Conservation (phyloP, 2,113 vertebrate genomes). For the Oxyruncus cristatus region DNA sequence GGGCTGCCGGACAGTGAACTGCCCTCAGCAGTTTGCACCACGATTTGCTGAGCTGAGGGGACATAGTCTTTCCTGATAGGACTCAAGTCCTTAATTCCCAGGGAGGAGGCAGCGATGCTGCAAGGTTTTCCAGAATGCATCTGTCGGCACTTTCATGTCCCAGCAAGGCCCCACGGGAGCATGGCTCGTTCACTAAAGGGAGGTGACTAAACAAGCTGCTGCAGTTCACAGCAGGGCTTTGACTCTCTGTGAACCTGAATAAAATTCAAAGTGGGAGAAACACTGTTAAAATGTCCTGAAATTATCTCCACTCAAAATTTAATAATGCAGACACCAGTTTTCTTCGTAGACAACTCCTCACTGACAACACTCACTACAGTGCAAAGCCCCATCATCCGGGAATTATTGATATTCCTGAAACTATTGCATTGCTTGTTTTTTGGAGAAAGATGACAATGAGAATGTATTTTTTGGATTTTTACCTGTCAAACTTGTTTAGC, state of each 20-base stretch:
- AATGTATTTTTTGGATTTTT: background rate
- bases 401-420: background rate
- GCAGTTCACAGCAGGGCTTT: background rate
- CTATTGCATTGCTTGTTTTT: background rate
- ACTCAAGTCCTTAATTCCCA: background rate
- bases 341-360: background rate
- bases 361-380: background rate
- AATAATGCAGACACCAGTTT: background rate
- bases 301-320: background rate
- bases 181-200: background rate
- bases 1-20: background rate
- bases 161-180: background rate
- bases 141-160: conserved; percentile 7
- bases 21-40: background rate
- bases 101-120: background rate
- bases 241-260: background rate
- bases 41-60: background rate
- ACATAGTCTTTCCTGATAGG: background rate
- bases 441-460: background rate
- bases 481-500: background rate
- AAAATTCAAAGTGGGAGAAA: background rate
- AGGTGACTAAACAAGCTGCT: conserved; percentile 26
- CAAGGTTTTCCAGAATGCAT: background rate
- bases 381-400: background rate
- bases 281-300: background rate